phyloP scores from a whole-genome alignment of 1,140 invertebrate genomes.

The Pachyrhynchus sulphureomaculatus region DNA sequence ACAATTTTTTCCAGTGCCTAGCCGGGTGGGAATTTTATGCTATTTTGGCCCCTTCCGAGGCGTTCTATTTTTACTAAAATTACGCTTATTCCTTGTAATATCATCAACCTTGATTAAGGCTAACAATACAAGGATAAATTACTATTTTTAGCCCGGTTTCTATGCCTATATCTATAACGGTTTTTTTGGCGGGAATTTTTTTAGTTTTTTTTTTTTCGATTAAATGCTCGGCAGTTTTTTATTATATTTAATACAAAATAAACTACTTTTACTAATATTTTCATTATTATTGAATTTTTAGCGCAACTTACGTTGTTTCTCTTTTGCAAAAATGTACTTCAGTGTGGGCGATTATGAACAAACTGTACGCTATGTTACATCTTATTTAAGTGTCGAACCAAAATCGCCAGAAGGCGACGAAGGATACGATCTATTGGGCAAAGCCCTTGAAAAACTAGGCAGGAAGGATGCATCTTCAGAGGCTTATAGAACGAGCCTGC shows the following conservation, averaged over 20 bases:
- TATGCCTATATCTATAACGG: background rate
- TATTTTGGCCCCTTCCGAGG: no score
- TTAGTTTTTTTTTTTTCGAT: background rate
- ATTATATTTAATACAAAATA: no score
- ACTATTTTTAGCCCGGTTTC: background rate
- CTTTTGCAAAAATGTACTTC: constrained; percentile 77
- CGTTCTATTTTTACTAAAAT: no score
- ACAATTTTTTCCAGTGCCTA: constrained; percentile 11
- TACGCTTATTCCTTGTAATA: no score
- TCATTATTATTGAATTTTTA: constrained; percentile 58
- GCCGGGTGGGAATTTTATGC: no score
- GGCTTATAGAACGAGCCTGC: constrained; percentile 75
- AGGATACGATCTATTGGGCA: constrained; percentile 80
- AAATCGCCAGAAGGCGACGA: constrained; percentile 69
- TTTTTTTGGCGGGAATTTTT: constrained; percentile 7
- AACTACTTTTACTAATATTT: background rate
- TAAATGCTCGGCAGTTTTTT: no score
- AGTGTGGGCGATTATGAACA: constrained; percentile 77
- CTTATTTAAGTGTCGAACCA: constrained; percentile 73
- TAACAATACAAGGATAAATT: background rate
- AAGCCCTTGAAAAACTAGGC: constrained; percentile 71
- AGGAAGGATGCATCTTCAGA: constrained; percentile 74
- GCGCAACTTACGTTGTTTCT: constrained; percentile 73
- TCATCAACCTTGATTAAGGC: no score
- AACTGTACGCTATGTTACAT: constrained; percentile 71